Evolutionary conservation across 2,113 vertebrate species (phyloP).

Genomic region (Chlamydotis undulata): DNA sequence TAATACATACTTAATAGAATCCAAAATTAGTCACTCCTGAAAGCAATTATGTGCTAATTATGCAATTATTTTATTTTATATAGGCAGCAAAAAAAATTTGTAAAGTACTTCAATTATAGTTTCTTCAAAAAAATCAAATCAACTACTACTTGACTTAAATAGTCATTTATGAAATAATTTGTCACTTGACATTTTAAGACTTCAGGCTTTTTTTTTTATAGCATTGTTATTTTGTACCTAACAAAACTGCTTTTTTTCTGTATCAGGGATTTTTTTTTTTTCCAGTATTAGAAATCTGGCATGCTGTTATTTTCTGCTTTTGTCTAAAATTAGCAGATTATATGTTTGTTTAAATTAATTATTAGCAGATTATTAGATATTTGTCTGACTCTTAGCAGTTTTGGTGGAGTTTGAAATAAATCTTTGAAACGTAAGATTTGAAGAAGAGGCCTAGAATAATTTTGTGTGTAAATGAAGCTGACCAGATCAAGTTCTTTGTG

Average conservation of each 20-base stretch:
- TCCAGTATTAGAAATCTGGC: not conserved
- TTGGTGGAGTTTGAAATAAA: not conserved
- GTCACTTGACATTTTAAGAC: constrained; percentile 66
- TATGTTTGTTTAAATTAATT: not conserved
- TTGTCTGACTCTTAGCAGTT: not conserved
- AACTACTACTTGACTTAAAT: constrained; percentile 69
- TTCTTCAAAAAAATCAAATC: constrained; percentile 56
- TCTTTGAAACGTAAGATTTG: not conserved
- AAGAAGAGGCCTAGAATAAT: not conserved
- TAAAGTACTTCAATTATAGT: constrained; percentile 59
- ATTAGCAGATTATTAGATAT: not conserved
- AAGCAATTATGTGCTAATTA: constrained; percentile 71
- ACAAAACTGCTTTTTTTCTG: not conserved
- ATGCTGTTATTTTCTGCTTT: not conserved
- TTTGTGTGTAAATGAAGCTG: not conserved
- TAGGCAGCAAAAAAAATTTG: constrained; percentile 9
- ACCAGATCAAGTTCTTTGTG: not conserved
- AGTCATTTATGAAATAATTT: constrained; percentile 66
- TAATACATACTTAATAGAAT: constrained; percentile 42
- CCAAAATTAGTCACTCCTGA: constrained; percentile 56
- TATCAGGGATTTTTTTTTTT: not conserved
- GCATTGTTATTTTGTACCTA: constrained; percentile 9
- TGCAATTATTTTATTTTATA: constrained; percentile 75
- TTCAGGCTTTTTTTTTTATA: constrained; percentile 2
- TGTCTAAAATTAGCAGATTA: not conserved